Conservation (phyloP, 2,797 vertebrate genomes). For the Mormyrops attenuatus region DNA sequence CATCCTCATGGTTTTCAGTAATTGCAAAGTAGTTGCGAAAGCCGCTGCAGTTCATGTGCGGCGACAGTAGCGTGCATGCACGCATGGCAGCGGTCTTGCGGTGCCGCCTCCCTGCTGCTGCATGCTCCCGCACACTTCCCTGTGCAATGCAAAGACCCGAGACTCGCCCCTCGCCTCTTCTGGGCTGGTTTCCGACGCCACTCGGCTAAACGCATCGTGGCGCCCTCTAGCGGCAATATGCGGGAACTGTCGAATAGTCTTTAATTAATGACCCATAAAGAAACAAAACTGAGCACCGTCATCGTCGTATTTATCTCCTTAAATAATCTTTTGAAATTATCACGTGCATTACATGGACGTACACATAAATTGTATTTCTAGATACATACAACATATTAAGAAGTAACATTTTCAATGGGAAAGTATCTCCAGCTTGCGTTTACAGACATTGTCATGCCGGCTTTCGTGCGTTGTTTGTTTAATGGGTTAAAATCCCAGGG, state of each 20-base stretch:
- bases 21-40: conserved; percentile 45
- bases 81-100: conserved; percentile 21
- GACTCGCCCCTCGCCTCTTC: conserved; percentile 55
- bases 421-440: neutral
- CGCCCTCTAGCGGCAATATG: conserved; percentile 45
- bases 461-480: neutral
- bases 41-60: conserved; percentile 32
- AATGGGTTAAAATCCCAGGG: neutral
- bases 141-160: conserved; percentile 56
- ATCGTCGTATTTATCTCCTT: neutral
- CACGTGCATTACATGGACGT: neutral
- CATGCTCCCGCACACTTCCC: conserved; percentile 12
- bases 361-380: neutral
- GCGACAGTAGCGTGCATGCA: conserved; percentile 15
- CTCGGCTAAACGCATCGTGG: conserved; percentile 41
- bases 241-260: neutral
- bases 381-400: neutral
- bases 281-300: neutral
- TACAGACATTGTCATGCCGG: neutral
- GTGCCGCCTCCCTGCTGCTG: conserved; percentile 25
- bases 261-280: conserved; percentile 1
- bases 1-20: conserved; percentile 52
- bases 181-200: conserved; percentile 54
- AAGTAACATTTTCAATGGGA: neutral
- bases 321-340: neutral